Conservation (phyloP, 1,140 invertebrate genomes). For the Pogonognathellus flavescens region DNA sequence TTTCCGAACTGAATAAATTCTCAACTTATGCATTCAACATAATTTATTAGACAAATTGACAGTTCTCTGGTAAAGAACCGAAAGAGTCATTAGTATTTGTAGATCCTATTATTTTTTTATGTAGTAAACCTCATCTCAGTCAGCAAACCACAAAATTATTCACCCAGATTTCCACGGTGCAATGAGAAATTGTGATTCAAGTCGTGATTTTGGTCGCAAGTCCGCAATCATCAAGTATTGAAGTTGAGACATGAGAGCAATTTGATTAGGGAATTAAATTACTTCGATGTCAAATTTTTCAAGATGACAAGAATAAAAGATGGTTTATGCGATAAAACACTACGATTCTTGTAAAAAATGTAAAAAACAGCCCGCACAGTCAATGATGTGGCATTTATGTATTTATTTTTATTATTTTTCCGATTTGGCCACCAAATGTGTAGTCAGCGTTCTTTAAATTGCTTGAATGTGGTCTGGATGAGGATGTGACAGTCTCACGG, state of each 20-base stretch:
- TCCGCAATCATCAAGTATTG: not conserved
- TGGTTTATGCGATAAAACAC: not conserved
- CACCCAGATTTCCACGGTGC: not conserved
- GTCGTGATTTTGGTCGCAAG: slow-evolving; percentile 39
- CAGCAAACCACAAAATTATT: not conserved
- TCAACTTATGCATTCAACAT: not conserved
- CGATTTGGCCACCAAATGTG: not conserved
- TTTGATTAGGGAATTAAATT: too few relatives aligned
- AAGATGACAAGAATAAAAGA: too few relatives aligned
- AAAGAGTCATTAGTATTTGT: not conserved
- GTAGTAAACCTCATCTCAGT: too few relatives aligned
- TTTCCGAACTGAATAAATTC: not conserved
- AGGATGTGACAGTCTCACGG: slow-evolving; percentile 42
- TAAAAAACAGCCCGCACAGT: not conserved
- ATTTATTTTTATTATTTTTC: slow-evolving; percentile 48
- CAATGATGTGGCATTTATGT: not conserved
- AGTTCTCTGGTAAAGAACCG: not conserved
- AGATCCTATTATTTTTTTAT: not conserved
- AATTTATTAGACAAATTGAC: slow-evolving; percentile 34
- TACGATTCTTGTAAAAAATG: not conserved
- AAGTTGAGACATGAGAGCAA: too few relatives aligned
- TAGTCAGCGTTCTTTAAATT: slow-evolving; percentile 1
- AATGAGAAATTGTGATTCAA: slow-evolving; percentile 19
- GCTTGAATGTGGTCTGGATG: not conserved
- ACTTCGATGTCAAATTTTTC: too few relatives aligned